Evolutionary conservation across 2,113 vertebrate species (phyloP).

Genomic region (Cettia cetti): DNA sequence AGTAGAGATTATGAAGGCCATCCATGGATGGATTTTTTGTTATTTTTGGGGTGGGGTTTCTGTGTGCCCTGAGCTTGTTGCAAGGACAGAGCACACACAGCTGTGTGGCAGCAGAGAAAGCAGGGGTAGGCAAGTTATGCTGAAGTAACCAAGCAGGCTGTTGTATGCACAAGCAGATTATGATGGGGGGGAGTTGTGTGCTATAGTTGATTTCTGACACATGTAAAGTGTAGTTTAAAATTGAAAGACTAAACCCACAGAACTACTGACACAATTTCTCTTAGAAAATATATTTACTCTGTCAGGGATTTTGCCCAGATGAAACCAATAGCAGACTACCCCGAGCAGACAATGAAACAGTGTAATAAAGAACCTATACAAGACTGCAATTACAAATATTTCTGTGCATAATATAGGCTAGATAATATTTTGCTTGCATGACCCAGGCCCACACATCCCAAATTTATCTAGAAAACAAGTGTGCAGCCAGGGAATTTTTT

Average conservation of each 20-base stretch:
- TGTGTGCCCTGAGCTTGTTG: not conserved
- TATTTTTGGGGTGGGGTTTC: not conserved
- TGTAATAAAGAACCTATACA: not conserved
- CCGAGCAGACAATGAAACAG: not conserved
- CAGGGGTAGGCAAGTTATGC: accelerated
- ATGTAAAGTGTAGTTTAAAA: not conserved
- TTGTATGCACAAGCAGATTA: not conserved
- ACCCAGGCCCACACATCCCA: not conserved
- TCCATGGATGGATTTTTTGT: accelerated
- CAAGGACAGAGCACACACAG: not conserved
- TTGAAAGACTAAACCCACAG: not conserved
- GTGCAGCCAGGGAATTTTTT: not conserved
- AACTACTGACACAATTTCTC: not conserved
- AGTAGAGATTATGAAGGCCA: not conserved
- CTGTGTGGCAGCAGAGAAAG: not conserved
- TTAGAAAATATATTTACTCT: not conserved
- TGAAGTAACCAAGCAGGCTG: not conserved
- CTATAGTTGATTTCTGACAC: not conserved
- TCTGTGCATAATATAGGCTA: not conserved
- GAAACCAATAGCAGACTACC: not conserved
- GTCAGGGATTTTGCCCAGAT: not conserved
- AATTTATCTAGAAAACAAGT: not conserved
- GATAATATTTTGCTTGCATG: not conserved
- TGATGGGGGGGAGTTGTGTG: not conserved
- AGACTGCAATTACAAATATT: not conserved